These are phyloP conservation scores for Agelastica alni DNA, from an alignment of 2,888 invertebrate species.

Conservation along the genomic window DNA sequence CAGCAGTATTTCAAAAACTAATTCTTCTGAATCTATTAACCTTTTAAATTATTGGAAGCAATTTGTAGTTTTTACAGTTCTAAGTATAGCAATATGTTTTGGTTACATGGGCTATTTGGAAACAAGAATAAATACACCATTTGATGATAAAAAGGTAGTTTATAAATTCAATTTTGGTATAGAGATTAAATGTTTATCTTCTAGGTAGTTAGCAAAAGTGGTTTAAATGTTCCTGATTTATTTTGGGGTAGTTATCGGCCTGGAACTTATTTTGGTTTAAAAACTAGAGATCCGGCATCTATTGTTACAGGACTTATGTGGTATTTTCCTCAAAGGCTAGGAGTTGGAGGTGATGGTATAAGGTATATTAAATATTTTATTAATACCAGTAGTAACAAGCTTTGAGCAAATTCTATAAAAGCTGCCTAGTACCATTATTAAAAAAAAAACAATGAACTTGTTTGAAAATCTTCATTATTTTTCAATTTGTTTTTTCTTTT, in stretches of 20 bases:
- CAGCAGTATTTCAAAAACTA: conserved; percentile 47
- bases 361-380: too few relatives aligned
- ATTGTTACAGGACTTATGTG: conserved; percentile 95
- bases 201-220: conserved; percentile 72
- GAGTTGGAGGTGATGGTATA: conserved; percentile 74
- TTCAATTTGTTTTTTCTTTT: neutral
- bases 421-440: too few relatives aligned
- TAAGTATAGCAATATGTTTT: conserved; percentile 73
- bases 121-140: conserved; percentile 86
- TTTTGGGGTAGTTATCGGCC: conserved; percentile 96
- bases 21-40: conserved; percentile 38
- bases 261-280: conserved; percentile 87
- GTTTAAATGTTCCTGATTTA: conserved; percentile 72
- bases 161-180: conserved; percentile 1
- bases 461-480: too few relatives aligned
- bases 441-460: too few relatives aligned
- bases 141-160: conserved; percentile 74
- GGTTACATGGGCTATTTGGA: conserved; percentile 83
- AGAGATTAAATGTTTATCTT: conserved; percentile 7
- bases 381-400: too few relatives aligned
- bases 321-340: conserved; percentile 77
- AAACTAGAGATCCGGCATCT: conserved; percentile 86
- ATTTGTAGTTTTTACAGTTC: conserved; percentile 63
- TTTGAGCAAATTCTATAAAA: too few relatives aligned
- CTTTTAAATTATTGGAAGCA: conserved; percentile 63